Conservation (phyloP, 2,797 vertebrate species). For the Rhabdophis nuchalis region DNA sequence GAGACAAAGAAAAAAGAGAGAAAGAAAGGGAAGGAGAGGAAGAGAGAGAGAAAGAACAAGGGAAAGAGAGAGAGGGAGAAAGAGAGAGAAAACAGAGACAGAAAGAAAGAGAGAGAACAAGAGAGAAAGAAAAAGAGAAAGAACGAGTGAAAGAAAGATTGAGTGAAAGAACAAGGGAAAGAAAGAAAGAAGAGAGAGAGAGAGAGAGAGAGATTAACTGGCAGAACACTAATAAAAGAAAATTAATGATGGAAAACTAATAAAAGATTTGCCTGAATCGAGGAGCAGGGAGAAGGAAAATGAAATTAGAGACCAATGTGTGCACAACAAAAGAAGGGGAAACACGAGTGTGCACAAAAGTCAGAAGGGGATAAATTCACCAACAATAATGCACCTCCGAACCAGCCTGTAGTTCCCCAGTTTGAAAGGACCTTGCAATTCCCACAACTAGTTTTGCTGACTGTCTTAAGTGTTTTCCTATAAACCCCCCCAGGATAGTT, state of each 20-base stretch:
- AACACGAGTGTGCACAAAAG: background rate
- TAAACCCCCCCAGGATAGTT: background rate
- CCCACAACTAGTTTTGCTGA: background rate
- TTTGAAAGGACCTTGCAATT: background rate
- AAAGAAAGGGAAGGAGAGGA: too few species aligned
- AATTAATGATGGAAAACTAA: background rate
- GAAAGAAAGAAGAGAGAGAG: too few species aligned
- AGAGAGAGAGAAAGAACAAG: too few species aligned
- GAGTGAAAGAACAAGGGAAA: accelerated
- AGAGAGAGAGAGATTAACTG: background rate
- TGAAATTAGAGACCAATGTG: background rate
- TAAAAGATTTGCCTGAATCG: background rate
- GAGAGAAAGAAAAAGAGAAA: too few species aligned
- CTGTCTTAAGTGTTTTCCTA: background rate
- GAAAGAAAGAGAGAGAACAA: background rate
- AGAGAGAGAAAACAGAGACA: too few species aligned
- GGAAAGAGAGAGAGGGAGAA: too few species aligned
- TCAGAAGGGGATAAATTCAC: background rate
- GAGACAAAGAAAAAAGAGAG: too few species aligned
- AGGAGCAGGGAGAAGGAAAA: background rate
- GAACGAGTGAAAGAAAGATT: background rate
- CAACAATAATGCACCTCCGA: background rate
- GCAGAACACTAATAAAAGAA: background rate
- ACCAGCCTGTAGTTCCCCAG: background rate
- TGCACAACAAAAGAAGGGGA: background rate